Percentiles rank a stretch among this genome's conserved stretches.
These are phyloP conservation scores for Drosophila bipectinata DNA, from an alignment of 1,140 invertebrate species.

Conservation along the genomic window DNA sequence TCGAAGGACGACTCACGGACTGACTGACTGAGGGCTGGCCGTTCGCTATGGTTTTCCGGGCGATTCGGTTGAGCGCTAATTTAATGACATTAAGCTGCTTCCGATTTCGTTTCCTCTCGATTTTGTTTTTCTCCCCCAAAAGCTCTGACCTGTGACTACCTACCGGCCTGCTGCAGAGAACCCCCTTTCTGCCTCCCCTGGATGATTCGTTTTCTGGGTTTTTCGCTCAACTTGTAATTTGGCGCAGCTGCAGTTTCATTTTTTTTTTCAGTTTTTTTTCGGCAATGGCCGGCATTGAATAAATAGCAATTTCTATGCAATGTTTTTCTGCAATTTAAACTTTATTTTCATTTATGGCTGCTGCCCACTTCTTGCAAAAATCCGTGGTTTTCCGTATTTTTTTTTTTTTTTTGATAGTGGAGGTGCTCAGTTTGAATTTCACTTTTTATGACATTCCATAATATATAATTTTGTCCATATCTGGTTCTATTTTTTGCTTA, in stretches of 20 bases:
- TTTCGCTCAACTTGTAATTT: conserved; percentile 48
- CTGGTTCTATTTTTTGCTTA: background rate
- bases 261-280: background rate
- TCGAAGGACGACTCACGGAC: background rate
- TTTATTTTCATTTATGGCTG: conserved; percentile 73
- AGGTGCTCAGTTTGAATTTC: conserved; percentile 42
- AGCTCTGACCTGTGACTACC: background rate
- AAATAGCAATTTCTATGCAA: conserved; percentile 74
- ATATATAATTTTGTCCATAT: conserved; percentile 28
- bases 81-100: conserved; percentile 67
- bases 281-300: conserved; percentile 61
- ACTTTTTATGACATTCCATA: conserved; percentile 24
- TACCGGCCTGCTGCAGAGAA: too few relatives aligned
- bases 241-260: conserved; percentile 55
- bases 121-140: background rate
- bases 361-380: conserved; percentile 14
- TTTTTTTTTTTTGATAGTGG: too few relatives aligned
- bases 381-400: background rate
- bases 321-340: conserved; percentile 76
- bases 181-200: background rate
- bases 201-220: conserved; percentile 5
- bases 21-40: too few relatives aligned
- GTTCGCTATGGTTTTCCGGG: conserved; percentile 49
- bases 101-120: conserved; percentile 46
- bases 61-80: conserved; percentile 64